Percentiles rank a stretch among this genome's conserved stretches.
Evolutionary conservation across 1,140 invertebrate species (phyloP).

Genomic region (Scaptomyza pallida): DNA sequence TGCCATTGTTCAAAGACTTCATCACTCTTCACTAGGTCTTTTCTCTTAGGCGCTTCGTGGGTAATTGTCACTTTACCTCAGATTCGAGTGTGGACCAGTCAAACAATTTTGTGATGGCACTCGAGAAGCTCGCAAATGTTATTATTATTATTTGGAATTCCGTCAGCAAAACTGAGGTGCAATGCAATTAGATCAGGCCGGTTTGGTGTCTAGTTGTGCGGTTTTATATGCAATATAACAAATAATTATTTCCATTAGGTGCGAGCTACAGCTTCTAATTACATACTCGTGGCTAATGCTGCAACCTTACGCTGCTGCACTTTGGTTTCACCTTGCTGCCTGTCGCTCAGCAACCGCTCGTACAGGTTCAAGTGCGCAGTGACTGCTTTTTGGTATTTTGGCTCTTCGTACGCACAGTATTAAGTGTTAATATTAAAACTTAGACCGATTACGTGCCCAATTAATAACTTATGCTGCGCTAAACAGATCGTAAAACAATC

Average conservation of each 20-base stretch:
- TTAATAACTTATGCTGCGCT: slow-evolving; percentile 63
- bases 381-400: not conserved
- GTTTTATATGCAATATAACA: slow-evolving; percentile 27
- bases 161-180: slow-evolving; percentile 33
- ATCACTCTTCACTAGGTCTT: slow-evolving; percentile 28
- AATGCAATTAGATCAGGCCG: slow-evolving; percentile 26
- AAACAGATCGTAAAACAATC: slow-evolving; percentile 72
- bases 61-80: slow-evolving; percentile 52
- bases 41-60: slow-evolving; percentile 11
- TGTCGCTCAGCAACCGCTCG: no score
- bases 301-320: slow-evolving; percentile 4
- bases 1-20: slow-evolving; percentile 50
- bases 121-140: slow-evolving; percentile 31
- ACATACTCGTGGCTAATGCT: not conserved
- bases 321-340: slow-evolving; percentile 30
- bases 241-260: not conserved
- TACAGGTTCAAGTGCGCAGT: slow-evolving; percentile 18
- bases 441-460: no score
- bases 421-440: no score
- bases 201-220: slow-evolving; percentile 40
- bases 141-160: not conserved
- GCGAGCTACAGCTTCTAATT: slow-evolving; percentile 11
- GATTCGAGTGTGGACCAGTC: slow-evolving; percentile 13
- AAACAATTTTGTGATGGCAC: slow-evolving; percentile 25
- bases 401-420: no score